Evolutionary conservation across 2,113 vertebrate species (phyloP).

Genomic region (Pseudopodoces humilis): DNA sequence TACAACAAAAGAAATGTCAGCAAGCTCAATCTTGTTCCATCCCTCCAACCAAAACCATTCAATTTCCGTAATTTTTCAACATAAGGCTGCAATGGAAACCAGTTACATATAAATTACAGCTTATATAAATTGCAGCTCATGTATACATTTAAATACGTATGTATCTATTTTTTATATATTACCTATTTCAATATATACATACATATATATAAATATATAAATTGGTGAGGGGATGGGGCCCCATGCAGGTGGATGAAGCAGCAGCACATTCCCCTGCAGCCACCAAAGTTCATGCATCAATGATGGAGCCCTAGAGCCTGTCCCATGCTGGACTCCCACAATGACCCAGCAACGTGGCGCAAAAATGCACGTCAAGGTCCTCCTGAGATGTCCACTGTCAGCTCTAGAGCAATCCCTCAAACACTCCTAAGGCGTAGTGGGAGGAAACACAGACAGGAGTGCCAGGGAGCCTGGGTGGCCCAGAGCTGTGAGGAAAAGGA

Average conservation of each 20-base stretch:
- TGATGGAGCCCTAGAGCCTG: background rate
- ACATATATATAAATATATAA: background rate
- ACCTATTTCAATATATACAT: background rate
- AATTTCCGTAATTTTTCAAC: background rate
- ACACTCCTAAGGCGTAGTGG: background rate
- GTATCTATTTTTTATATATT: background rate
- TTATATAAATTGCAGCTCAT: background rate
- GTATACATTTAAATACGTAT: background rate
- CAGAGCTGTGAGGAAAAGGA: background rate
- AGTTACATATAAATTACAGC: background rate
- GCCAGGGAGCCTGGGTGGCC: background rate
- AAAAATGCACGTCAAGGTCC: background rate
- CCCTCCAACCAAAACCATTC: background rate
- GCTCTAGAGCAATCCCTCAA: background rate
- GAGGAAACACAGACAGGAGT: background rate
- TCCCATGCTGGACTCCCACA: background rate
- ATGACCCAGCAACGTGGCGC: background rate
- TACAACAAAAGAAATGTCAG: conserved; percentile 27
- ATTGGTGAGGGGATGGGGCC: background rate
- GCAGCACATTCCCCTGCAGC: background rate
- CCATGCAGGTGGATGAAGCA: fast-evolving
- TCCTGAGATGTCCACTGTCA: background rate
- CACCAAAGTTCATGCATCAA: background rate
- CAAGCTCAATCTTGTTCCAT: background rate
- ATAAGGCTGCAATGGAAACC: background rate